Evolutionary conservation across 2,797 vertebrate genomes (phyloP), one percentile per base, ranked within the genome.

Genomic region (Rhinella marina): DNA sequence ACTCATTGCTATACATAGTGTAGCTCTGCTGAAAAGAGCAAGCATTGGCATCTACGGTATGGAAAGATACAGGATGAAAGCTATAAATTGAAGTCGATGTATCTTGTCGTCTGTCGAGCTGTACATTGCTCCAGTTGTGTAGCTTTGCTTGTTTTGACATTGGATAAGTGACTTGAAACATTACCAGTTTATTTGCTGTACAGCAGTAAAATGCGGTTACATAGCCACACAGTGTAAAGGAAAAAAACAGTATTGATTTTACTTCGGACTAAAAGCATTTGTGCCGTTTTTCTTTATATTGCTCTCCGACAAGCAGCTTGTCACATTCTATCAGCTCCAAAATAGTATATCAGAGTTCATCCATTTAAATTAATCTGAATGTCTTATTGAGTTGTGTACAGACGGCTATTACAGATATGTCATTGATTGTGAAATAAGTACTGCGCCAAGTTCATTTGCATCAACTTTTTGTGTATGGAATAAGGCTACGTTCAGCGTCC

Each of bases 231-330:
- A 48, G 76, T 66, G 86, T 72, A 87, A 78, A 82, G 73, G 73
- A 79, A 84, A 79, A 41, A 82, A 66, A 72, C 54, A 68, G n/a
- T 79, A 88, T 88, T 88, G 87, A 88, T 88, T 88, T 88, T 61
- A 21, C 87, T 80, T 72, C 64, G 66, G 8, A 84, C 82, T 80
- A 88, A 84, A 84, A 80, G 82, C 82, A 80, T 80, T 64, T 50
- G 21, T 62, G 62, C 68, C 29, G 48, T 78, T 80, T 84, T 77
- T 52, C 82, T 84, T 77, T 80, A 54, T 81, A 84, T 62, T 52
- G 17, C 66, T 84, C 62, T 25, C 32, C 64, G 48, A 84, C 64
- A 70, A 84, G 61, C 48, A 11, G 64, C 29, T 84, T 84, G 82
- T 84, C 82, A 88, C 82, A 61, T 80, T 48, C 12, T 50, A 79